Conservation (phyloP, 2,797 vertebrate genomes). For the Halcyon leucocephala region DNA sequence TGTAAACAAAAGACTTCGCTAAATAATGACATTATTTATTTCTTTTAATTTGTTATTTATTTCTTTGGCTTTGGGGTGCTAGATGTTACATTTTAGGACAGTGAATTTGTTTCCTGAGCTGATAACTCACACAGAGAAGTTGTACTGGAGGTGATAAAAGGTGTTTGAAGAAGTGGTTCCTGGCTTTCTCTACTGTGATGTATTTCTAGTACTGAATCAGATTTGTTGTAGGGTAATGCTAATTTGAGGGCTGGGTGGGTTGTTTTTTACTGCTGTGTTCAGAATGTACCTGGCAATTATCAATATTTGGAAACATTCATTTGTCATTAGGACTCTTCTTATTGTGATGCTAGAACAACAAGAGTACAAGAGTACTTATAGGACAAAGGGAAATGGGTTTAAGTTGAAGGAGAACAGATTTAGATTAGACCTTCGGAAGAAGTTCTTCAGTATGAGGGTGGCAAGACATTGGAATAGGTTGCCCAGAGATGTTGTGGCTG, state of each 20-base stretch:
- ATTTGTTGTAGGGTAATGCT: neutral
- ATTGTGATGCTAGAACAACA: neutral
- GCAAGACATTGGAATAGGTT: too few species aligned
- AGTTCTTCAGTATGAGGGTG: too few species aligned
- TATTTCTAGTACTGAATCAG: neutral
- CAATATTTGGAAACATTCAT: neutral
- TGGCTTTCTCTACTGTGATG: neutral
- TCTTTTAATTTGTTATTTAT: too few species aligned
- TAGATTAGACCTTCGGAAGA: too few species aligned
- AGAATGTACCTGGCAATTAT: neutral
- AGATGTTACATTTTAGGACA: neutral
- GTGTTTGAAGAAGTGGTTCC: neutral
- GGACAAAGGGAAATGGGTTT: too few species aligned
- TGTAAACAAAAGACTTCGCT: neutral
- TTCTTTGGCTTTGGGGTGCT: neutral
- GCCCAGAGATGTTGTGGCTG: too few species aligned
- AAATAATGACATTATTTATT: neutral
- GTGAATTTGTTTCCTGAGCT: neutral
- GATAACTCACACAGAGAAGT: neutral
- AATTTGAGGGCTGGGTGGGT: neutral
- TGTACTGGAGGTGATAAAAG: neutral
- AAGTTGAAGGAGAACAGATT: too few species aligned
- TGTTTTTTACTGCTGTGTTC: neutral
- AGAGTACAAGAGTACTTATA: too few species aligned
- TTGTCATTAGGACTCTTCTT: neutral